These are phyloP conservation scores for Aleiodes testaceus DNA, from an alignment of 2,888 invertebrate species.

Conservation along the genomic window DNA sequence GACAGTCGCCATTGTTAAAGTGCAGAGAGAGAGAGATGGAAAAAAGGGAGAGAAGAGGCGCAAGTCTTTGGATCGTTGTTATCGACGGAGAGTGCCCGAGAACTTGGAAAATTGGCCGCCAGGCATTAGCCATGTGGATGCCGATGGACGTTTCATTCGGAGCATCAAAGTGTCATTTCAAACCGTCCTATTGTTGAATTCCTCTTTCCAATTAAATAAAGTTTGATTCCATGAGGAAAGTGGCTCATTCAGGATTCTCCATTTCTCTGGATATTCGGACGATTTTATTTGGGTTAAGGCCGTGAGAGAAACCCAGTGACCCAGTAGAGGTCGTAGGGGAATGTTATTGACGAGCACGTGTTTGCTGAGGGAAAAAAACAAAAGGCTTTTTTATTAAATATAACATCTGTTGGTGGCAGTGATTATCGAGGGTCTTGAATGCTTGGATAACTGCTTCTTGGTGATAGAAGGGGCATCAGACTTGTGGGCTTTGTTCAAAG, in stretches of 20 bases:
- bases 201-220: too few relatives aligned
- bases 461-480: too few relatives aligned
- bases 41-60: neutral
- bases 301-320: neutral
- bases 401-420: neutral
- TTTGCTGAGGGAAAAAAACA: neutral
- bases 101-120: too few relatives aligned
- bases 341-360: conserved; percentile 26
- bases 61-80: neutral
- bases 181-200: too few relatives aligned
- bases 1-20: conserved; percentile 60
- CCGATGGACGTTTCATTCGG: too few relatives aligned
- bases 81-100: too few relatives aligned
- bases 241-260: too few relatives aligned
- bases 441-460: neutral
- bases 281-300: conserved; percentile 1
- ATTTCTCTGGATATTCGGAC: too few relatives aligned
- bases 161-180: too few relatives aligned
- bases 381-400: conserved; percentile 1
- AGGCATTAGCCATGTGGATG: too few relatives aligned
- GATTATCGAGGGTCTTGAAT: neutral
- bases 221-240: too few relatives aligned
- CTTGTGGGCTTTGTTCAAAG: neutral
- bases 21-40: neutral
- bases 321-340: conserved; percentile 11